These are phyloP conservation scores for Chionomys nivalis DNA, from an alignment of 2,113 vertebrate species.

Conservation along the genomic window DNA sequence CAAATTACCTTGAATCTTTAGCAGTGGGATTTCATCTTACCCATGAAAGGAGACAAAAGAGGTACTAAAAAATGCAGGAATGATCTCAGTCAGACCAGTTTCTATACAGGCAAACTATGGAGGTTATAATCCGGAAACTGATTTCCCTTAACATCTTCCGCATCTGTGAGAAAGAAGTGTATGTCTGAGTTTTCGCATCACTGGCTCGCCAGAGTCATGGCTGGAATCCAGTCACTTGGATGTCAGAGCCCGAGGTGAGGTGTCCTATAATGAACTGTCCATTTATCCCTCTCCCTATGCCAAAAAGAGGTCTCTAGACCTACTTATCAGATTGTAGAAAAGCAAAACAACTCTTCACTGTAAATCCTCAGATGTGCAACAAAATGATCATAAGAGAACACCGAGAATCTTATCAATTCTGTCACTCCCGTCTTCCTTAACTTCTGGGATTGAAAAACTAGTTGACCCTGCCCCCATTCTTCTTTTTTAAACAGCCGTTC, in stretches of 20 bases:
- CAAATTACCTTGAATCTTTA: background rate
- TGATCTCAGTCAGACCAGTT: background rate
- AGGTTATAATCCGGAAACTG: background rate
- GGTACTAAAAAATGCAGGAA: background rate
- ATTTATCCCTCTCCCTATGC: background rate
- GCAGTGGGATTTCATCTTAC: background rate
- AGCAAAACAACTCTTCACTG: background rate
- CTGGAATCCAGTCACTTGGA: background rate
- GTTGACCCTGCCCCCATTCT: background rate
- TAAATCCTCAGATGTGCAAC: background rate
- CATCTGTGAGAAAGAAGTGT: background rate
- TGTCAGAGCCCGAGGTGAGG: background rate
- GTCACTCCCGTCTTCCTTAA: background rate
- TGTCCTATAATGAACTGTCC: background rate
- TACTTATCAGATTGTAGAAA: background rate
- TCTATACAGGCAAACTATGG: background rate
- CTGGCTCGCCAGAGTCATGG: fast-evolving
- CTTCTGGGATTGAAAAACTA: background rate
- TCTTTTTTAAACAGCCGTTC: background rate
- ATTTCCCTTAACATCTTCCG: background rate
- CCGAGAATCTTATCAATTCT: background rate
- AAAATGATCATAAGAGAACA: background rate
- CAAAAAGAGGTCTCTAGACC: background rate
- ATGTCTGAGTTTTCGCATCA: background rate
- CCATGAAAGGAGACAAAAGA: background rate